Evolutionary conservation across 2,888 invertebrate genomes (phyloP).

Genomic region (Drosophila recens): DNA sequence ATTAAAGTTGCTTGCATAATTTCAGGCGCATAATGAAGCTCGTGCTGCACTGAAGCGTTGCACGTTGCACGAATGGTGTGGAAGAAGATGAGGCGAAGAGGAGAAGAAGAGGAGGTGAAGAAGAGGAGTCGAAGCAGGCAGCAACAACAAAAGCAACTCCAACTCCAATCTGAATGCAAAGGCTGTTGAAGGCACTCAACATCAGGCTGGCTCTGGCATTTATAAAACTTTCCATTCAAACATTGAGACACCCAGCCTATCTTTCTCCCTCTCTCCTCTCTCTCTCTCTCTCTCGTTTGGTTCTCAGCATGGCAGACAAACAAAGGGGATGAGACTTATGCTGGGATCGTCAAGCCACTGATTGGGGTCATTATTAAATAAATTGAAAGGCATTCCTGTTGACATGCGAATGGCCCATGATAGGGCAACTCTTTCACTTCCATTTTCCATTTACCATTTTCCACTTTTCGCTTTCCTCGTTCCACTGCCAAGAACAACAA

Average conservation of each 20-base stretch:
- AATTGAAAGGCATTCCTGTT: constrained; percentile 66
- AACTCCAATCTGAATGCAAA: neutral
- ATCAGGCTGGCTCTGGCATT: constrained; percentile 42
- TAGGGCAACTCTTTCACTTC: constrained; percentile 7
- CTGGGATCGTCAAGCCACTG: constrained; percentile 54
- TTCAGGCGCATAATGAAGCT: constrained; percentile 70
- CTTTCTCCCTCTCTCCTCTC: neutral
- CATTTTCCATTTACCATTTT: neutral
- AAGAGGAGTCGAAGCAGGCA: neutral
- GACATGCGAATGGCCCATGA: constrained; percentile 52
- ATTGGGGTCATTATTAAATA: constrained; percentile 67
- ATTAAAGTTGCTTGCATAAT: constrained; percentile 78
- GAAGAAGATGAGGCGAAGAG: neutral
- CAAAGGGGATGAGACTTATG: constrained; percentile 37
- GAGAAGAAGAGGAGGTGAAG: neutral
- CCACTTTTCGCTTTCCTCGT: neutral
- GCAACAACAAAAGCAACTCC: neutral
- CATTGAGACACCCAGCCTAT: constrained; percentile 13
- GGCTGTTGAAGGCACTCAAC: constrained; percentile 25
- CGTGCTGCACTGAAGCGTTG: constrained; percentile 33
- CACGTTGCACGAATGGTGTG: constrained; percentile 5
- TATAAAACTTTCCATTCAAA: constrained; percentile 56
- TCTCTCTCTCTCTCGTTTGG: neutral
- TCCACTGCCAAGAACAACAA: constrained; percentile 15
- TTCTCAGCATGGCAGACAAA: constrained; percentile 2